Percentiles rank a stretch among this genome's conserved stretches.
These are phyloP conservation scores for human DNA, from an alignment of 2,113 vertebrate species.

Conservation along the genomic window GRCh38 chrX:136228501-136229000, in stretches of 20 bases:
- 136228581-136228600: not conserved
- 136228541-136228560: not conserved
- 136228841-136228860: not conserved
- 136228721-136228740: conserved; percentile 87
- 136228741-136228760: conserved; percentile 85
- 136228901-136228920: not conserved
- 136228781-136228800: conserved; percentile 14
- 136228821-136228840: not conserved
- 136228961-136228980: conserved; percentile 50
- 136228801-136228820: conserved; percentile 29
- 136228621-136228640: conserved; percentile 91
- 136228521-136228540: not conserved
- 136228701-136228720: conserved; percentile 92
- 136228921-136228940: not conserved
- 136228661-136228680: conserved; percentile 90
- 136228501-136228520: not conserved
- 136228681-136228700: conserved; percentile 90
- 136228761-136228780: conserved; percentile 46
- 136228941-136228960: conserved; percentile 22
- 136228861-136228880: not conserved
- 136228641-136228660: conserved; percentile 89
- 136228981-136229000: conserved; percentile 1
- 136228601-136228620: conserved; percentile 13
- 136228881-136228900: not conserved
- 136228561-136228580: not conserved